Conservation (phyloP, 2,113 vertebrate genomes). For the Paradoxurus hermaphroditus region DNA sequence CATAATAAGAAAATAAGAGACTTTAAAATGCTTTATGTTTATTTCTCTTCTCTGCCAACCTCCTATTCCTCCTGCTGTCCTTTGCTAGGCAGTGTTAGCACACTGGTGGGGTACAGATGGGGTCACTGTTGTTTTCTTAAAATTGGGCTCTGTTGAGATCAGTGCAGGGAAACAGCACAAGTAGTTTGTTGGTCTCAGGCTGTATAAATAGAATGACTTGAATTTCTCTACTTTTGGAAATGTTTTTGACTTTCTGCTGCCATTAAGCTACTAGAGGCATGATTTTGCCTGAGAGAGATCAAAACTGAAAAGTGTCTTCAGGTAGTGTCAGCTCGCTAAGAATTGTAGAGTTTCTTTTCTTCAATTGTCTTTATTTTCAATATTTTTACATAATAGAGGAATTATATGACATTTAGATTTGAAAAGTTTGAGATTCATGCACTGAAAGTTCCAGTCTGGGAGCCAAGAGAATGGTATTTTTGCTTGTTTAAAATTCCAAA, state of each 20-base stretch:
- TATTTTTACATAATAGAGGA: not conserved
- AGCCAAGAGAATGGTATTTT: not conserved
- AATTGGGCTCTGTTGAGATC: not conserved
- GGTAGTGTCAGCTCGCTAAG: not conserved
- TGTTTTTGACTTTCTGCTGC: not conserved
- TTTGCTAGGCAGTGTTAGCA: not conserved
- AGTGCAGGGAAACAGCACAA: not conserved
- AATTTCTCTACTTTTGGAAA: not conserved
- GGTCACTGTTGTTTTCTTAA: not conserved
- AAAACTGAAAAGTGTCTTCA: not conserved
- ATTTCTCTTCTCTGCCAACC: not conserved
- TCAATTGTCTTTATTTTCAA: not conserved
- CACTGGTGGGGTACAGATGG: not conserved
- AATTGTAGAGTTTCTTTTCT: not conserved
- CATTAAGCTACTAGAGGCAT: not conserved
- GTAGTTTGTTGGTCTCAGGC: not conserved
- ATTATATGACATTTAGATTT: not conserved
- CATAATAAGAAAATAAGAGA: not conserved
- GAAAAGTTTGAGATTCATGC: not conserved
- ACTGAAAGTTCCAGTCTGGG: not conserved
- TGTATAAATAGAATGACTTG: not conserved
- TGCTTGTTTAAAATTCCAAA: conserved; percentile 30
- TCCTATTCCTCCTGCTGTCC: not conserved
- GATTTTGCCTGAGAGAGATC: not conserved
- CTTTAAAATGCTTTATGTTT: not conserved